Evolutionary conservation across 2,888 invertebrate genomes (phyloP).

Genomic region (Plagodis pulveraria): DNA sequence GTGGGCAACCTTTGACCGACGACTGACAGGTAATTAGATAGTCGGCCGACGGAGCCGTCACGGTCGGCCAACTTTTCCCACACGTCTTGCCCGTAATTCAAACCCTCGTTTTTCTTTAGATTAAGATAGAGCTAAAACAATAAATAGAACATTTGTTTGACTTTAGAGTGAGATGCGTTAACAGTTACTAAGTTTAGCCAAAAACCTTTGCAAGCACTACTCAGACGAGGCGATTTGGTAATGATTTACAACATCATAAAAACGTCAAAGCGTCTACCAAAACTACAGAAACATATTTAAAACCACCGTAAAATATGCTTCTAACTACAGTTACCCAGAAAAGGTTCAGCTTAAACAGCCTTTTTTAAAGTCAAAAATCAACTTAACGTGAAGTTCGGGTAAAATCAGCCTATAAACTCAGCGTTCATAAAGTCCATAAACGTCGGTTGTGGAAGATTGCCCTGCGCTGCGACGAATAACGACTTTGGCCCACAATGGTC

Average conservation of each 20-base stretch:
- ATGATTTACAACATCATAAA: too few species aligned
- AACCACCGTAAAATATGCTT: too few species aligned
- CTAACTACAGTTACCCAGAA: too few species aligned
- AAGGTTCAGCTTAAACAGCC: too few species aligned
- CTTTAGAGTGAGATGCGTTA: constrained; percentile 2
- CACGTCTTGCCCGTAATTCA: constrained; percentile 49
- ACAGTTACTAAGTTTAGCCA: neutral
- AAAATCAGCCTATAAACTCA: constrained; percentile 33
- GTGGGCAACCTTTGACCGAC: constrained; percentile 60
- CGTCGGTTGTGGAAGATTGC: constrained; percentile 30
- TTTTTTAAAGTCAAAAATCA: neutral
- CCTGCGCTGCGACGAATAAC: constrained; percentile 43
- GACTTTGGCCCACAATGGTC: constrained; percentile 46
- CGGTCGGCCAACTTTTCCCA: constrained; percentile 62
- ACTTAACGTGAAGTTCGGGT: constrained; percentile 11
- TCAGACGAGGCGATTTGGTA: neutral
- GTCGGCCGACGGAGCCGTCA: constrained; percentile 58
- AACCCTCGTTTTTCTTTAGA: constrained; percentile 54
- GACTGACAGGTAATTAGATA: constrained; percentile 69
- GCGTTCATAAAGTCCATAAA: constrained; percentile 37
- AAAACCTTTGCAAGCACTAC: too few species aligned
- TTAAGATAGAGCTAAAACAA: constrained; percentile 43
- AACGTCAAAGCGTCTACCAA: neutral
- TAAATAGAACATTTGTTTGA: constrained; percentile 43
- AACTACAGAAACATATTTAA: neutral